Percentiles rank a stretch among this genome's conserved stretches.
These are phyloP conservation scores for Dasypolia templi DNA, from an alignment of 2,888 invertebrate genomes.

Conservation along the genomic window DNA sequence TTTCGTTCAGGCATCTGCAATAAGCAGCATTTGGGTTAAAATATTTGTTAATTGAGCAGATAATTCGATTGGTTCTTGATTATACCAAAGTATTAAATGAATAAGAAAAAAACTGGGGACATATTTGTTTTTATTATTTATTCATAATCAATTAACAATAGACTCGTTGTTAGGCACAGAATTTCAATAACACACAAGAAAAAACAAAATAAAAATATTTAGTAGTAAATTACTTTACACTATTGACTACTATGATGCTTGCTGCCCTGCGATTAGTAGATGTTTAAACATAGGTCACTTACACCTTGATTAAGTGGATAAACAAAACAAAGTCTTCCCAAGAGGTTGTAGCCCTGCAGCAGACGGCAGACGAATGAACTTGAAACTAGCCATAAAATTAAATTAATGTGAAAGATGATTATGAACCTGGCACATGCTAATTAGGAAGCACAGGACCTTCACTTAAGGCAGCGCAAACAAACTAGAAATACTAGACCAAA, in stretches of 20 bases:
- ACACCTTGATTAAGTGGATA: not conserved
- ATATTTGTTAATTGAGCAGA: not conserved
- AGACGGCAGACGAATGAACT: conserved; percentile 23
- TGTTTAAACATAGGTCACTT: not conserved
- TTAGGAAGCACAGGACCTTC: conserved; percentile 30
- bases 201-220: too few relatives aligned
- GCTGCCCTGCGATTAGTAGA: not conserved
- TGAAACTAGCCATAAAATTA: conserved; percentile 39
- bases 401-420: conserved; percentile 42
- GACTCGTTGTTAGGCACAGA: too few relatives aligned
- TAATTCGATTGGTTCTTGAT: not conserved
- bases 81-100: not conserved
- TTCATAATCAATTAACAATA: too few relatives aligned
- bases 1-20: conserved; percentile 10
- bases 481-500: conserved; percentile 1
- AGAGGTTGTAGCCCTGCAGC: not conserved
- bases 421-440: conserved; percentile 37
- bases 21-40: conserved; percentile 2
- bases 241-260: not conserved
- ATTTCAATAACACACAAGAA: too few relatives aligned
- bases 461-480: conserved; percentile 1
- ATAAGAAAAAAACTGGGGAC: not conserved
- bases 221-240: not conserved
- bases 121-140: too few relatives aligned
- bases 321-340: not conserved